Evolutionary conservation across 2,888 invertebrate species (phyloP).

Genomic region (Nebria salina): DNA sequence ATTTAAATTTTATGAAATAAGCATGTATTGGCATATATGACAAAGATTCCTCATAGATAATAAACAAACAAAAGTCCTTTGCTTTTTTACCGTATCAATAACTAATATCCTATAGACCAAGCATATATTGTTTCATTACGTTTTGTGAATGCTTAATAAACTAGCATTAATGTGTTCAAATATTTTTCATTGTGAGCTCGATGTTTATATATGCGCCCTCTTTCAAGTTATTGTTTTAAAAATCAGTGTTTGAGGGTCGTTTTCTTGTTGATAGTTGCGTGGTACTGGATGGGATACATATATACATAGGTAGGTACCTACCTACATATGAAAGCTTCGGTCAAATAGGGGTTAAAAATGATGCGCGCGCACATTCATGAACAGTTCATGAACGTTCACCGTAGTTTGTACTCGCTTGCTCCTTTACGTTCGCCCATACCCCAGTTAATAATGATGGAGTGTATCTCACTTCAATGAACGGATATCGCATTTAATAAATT

Average conservation of each 20-base stretch:
- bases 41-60: not conserved
- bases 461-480: conserved; percentile 43
- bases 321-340: not conserved
- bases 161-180: not conserved
- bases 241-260: conserved; percentile 12
- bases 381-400: not conserved
- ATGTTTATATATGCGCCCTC: conserved; percentile 10
- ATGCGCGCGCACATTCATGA: not conserved
- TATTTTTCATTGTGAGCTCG: not conserved
- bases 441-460: conserved; percentile 40
- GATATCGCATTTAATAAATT: conserved; percentile 44
- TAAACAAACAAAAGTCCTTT: no score
- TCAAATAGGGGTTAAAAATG: not conserved
- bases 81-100: not conserved
- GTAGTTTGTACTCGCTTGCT: not conserved
- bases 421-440: not conserved
- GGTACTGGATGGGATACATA: not conserved
- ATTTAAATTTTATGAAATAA: not conserved
- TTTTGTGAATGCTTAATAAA: not conserved
- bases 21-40: not conserved
- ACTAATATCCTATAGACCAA: not conserved
- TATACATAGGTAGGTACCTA: no score
- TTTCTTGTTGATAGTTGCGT: conserved; percentile 8
- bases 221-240: conserved; percentile 14
- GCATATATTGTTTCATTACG: conserved; percentile 3